Conservation (phyloP, 2,888 invertebrate genomes). For the Agapostemon virescens region DNA sequence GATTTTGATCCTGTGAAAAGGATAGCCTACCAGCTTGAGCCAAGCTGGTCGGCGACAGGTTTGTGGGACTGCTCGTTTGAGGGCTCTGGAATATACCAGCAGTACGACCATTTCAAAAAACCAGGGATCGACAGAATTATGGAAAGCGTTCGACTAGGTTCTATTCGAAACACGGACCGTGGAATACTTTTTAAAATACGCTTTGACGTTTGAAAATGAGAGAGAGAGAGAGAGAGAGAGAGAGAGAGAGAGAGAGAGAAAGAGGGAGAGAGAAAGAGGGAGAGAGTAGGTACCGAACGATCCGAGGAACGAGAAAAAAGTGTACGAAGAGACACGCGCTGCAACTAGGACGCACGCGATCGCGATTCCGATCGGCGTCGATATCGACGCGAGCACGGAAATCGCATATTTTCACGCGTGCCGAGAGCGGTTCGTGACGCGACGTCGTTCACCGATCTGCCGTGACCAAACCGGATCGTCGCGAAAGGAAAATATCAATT, state of each 20-base stretch:
- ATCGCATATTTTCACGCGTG: conserved; percentile 1
- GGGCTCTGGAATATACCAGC: conserved; percentile 83
- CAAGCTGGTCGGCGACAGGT: conserved; percentile 86
- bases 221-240: not conserved
- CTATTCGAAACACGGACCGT: not conserved
- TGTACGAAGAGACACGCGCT: not conserved
- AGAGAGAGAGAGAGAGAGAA: not conserved
- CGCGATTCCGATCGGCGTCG: not conserved
- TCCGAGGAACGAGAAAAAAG: not conserved
- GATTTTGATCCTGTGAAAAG: conserved; percentile 79
- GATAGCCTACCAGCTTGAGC: conserved; percentile 81
- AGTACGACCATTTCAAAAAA: conserved; percentile 68
- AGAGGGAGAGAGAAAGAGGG: not conserved
- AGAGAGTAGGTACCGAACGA: not conserved
- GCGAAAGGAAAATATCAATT: not conserved
- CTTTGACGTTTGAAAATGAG: not conserved
- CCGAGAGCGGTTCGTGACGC: not conserved
- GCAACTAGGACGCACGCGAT: not conserved
- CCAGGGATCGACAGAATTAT: conserved; percentile 8
- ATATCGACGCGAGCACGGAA: not conserved
- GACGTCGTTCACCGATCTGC: not conserved
- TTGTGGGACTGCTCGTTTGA: conserved; percentile 86
- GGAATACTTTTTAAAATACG: not conserved
- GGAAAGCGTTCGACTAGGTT: not conserved
- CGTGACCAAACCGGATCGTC: not conserved